Evolutionary conservation across 1,140 invertebrate species (phyloP).

Genomic region (Melipona quadrifasciata): DNA sequence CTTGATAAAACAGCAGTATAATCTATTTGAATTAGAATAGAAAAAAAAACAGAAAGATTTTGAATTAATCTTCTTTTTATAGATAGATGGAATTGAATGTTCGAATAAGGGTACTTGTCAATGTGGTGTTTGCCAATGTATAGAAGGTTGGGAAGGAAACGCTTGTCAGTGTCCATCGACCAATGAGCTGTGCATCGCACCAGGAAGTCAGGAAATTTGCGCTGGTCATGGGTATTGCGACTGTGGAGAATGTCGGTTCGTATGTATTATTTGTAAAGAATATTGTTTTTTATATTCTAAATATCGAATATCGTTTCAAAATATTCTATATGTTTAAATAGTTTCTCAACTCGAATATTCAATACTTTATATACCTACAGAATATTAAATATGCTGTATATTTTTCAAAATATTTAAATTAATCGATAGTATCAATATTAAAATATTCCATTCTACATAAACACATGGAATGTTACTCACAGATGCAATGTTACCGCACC

Average conservation of each 20-base stretch:
- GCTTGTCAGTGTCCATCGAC: conserved; percentile 68
- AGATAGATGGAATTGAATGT: conserved; percentile 70
- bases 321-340: too few species aligned
- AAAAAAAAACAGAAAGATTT: too few species aligned
- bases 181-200: conserved; percentile 61
- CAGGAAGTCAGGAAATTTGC: conserved; percentile 68
- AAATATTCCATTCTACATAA: not conserved
- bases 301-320: not conserved
- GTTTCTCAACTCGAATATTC: too few species aligned
- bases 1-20: too few species aligned
- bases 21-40: too few species aligned
- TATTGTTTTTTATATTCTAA: too few species aligned
- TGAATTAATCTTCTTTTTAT: not conserved
- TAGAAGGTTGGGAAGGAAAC: conserved; percentile 66
- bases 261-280: not conserved
- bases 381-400: not conserved
- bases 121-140: conserved; percentile 66
- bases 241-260: conserved; percentile 70
- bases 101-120: conserved; percentile 63
- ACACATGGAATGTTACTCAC: not conserved
- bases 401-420: too few species aligned
- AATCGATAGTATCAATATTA: too few species aligned
- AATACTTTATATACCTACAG: too few species aligned
- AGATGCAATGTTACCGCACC: conserved; percentile 66
- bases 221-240: conserved; percentile 70